A percentile compares a stretch with the other conserved stretches of the same genome.
Conservation (phyloP, 2,113 vertebrate species). For the Microtus montanus region DNA sequence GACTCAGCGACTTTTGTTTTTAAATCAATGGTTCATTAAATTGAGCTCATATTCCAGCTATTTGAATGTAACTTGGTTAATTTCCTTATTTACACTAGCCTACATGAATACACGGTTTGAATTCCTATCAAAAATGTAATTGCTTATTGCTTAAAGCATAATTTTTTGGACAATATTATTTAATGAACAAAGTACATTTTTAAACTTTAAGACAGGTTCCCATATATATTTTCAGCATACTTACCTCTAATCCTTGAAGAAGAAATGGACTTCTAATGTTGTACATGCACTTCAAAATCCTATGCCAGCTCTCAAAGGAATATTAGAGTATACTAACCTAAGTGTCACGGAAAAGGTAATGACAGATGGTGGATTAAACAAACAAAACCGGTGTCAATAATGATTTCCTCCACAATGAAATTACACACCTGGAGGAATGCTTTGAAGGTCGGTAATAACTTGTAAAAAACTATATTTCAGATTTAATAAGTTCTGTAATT, state of each 20-base stretch:
- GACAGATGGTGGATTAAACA: conserved; percentile 34
- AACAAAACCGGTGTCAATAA: neutral
- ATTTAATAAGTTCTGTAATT: conserved; percentile 50
- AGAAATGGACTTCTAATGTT: neutral
- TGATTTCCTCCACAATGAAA: neutral
- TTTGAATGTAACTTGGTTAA: conserved; percentile 56
- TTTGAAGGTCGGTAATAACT: conserved; percentile 23
- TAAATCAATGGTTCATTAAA: conserved; percentile 65
- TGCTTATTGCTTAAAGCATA: neutral
- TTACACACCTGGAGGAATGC: neutral
- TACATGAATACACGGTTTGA: neutral
- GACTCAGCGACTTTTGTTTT: neutral
- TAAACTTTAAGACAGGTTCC: neutral
- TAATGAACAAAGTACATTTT: conserved; percentile 3
- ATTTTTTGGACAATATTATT: neutral
- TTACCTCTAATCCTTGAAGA: neutral
- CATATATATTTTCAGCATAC: conserved; percentile 29
- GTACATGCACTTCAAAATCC: neutral
- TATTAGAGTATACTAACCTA: conserved; percentile 22
- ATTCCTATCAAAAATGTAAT: neutral
- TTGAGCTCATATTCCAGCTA: conserved; percentile 57
- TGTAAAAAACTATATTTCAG: conserved; percentile 35
- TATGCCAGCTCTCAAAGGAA: conserved; percentile 27
- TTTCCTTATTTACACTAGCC: conserved; percentile 57
- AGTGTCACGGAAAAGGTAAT: conserved; percentile 25